Evolutionary conservation across 1,140 invertebrate genomes (phyloP), one percentile per base, ranked within the genome.

Genomic region (Tetramorium simillimum): DNA sequence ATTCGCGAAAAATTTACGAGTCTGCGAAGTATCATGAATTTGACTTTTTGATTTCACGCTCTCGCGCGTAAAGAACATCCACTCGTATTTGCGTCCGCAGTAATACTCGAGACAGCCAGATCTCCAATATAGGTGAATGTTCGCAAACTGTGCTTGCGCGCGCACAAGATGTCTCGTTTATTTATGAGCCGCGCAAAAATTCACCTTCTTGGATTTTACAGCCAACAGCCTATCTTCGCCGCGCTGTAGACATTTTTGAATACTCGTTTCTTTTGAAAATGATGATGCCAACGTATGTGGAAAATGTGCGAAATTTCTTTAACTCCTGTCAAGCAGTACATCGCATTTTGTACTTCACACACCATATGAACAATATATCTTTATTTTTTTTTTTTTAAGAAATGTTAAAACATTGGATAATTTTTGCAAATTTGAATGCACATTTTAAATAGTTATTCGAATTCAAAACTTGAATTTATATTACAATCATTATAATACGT

Each of bases 41-140:
- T 81, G 53, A 84, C 62, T 86, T 86, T 86, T 88, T 88, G 82
- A 81, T 86, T 88, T 70, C 63, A 86, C 73, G 85, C 65, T 49
- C n/a, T 65, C 9, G 24, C 49, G 49, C 85, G 37, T 75, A 69
- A 81, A 81, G 62, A 65, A 53, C 62, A 84, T 75, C 56, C 18
- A 75, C 65, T 63, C 37, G 80, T 40, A 75, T 75, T 75, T 63
- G 63, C 63, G 33, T 67, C 14, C 43, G 2, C 24, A 10, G n/a
- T 69, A 51, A 81, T 69, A 51, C 33, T 14, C 60, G 60, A 46
- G 62, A 51, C 60, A 69, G 60, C 43, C 49, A 56, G 53, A 58
- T 75, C 53, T 49, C 40, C 24, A 56, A 75, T 69, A 72, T 73
- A 75, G 80, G 53, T 18, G 53, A 58, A 75, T n/a, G 37, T 75